phyloP scores from a whole-genome alignment of 2,888 invertebrate species.

The Andricus curvator region DNA sequence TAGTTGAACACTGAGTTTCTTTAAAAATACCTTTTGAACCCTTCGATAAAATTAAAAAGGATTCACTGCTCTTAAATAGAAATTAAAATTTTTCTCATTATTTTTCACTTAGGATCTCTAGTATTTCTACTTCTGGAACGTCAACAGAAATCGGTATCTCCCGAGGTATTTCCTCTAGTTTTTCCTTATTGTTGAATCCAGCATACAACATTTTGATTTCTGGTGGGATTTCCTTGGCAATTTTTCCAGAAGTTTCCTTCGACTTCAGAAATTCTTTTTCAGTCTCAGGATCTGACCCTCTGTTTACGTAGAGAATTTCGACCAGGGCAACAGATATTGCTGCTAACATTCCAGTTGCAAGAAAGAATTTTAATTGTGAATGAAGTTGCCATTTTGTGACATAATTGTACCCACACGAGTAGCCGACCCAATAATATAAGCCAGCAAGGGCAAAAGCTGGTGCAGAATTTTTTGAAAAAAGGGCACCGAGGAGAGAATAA shows the following conservation, averaged over 20 bases:
- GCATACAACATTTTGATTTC: conserved; percentile 14
- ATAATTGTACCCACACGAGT: neutral
- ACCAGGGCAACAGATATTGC: neutral
- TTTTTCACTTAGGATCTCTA: neutral
- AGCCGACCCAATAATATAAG: neutral
- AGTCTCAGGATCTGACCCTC: neutral
- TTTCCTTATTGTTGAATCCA: neutral
- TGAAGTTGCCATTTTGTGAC: neutral
- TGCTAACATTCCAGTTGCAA: neutral
- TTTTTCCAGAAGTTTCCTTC: neutral
- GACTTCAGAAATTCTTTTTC: neutral
- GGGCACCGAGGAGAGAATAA: conserved; percentile 93
- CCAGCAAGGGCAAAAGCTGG: conserved; percentile 95
- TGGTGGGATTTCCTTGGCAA: neutral
- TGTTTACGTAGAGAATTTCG: neutral
- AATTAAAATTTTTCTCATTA: neutral
- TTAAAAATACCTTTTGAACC: neutral
- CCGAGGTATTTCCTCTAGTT: neutral
- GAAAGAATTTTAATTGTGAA: neutral
- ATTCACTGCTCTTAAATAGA: neutral
- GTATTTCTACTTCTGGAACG: neutral
- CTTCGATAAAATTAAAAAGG: neutral
- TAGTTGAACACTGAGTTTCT: neutral
- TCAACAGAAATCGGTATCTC: neutral
- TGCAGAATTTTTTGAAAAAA: conserved; percentile 92